A percentile compares a stretch with the other conserved stretches of the same genome.
Evolutionary conservation across 2,888 invertebrate genomes (phyloP).

Genomic region (Sphaeridia pumilis): DNA sequence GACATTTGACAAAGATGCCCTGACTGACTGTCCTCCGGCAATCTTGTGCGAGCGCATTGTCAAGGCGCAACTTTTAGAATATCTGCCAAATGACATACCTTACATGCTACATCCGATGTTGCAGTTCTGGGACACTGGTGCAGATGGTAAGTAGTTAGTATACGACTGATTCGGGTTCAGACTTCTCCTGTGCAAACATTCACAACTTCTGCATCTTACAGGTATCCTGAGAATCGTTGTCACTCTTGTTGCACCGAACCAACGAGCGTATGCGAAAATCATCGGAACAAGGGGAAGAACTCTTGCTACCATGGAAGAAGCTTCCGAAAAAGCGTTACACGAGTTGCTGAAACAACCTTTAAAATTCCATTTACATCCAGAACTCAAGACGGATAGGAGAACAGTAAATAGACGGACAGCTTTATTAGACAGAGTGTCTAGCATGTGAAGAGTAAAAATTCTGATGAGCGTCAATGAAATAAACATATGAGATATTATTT

Average conservation of each 20-base stretch:
- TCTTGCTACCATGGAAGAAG: slow-evolving; percentile 57
- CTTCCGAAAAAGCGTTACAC: slow-evolving; percentile 51
- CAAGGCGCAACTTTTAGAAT: slow-evolving; percentile 70
- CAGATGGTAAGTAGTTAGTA: slow-evolving; percentile 24
- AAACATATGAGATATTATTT: too few relatives aligned
- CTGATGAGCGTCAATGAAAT: too few relatives aligned
- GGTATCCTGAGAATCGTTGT: slow-evolving; percentile 49
- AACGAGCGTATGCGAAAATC: slow-evolving; percentile 52
- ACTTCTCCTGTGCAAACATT: not conserved
- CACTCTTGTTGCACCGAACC: slow-evolving; percentile 51
- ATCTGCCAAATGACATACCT: slow-evolving; percentile 73
- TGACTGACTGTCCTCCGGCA: slow-evolving; percentile 63
- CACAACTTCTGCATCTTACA: slow-evolving; percentile 37
- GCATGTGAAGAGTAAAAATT: too few relatives aligned
- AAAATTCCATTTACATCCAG: slow-evolving; percentile 38
- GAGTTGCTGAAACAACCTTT: slow-evolving; percentile 54
- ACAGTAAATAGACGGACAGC: too few relatives aligned
- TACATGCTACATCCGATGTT: slow-evolving; percentile 56
- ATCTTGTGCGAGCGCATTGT: slow-evolving; percentile 61
- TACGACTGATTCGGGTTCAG: not conserved
- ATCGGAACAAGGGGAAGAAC: slow-evolving; percentile 57
- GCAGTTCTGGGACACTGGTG: slow-evolving; percentile 46
- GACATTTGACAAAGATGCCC: slow-evolving; percentile 53
- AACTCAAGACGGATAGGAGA: not conserved
- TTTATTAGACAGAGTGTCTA: too few relatives aligned